Evolutionary conservation across 2,888 invertebrate genomes (phyloP).

Genomic region (Himalopsyche anomala): DNA sequence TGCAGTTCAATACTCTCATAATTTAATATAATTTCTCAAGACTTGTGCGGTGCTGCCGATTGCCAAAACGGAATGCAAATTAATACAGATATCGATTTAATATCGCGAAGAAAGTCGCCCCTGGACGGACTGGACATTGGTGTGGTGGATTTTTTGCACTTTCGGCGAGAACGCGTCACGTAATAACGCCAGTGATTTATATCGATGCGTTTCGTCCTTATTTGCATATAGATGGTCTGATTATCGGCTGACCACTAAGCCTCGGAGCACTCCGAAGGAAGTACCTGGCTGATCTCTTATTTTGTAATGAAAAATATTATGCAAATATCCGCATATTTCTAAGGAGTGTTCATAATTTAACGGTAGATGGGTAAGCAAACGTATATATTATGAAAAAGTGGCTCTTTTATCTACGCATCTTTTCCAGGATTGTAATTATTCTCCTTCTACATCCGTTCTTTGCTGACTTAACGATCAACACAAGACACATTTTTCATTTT

Average conservation of each 20-base stretch:
- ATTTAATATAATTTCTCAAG: conserved; percentile 13
- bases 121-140: not conserved
- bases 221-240: conserved; percentile 65
- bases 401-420: too few relatives aligned
- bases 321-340: conserved; percentile 51
- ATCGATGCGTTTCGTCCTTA: conserved; percentile 61
- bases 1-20: not conserved
- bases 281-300: conserved; percentile 54
- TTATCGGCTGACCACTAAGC: conserved; percentile 53
- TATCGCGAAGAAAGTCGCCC: conserved; percentile 14
- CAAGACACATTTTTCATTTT: too few relatives aligned
- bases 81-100: conserved; percentile 9
- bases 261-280: conserved; percentile 21
- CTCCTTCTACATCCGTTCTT: too few relatives aligned
- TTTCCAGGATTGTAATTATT: too few relatives aligned
- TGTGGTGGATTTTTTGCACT: conserved; percentile 17
- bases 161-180: conserved; percentile 51
- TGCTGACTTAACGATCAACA: too few relatives aligned
- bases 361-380: not conserved
- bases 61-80: conserved; percentile 15
- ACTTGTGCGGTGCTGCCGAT: not conserved
- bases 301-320: conserved; percentile 50
- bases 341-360: conserved; percentile 11
- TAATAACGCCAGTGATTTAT: conserved; percentile 64
- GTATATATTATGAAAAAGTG: too few relatives aligned